These are phyloP conservation scores for Drosophila koepferae DNA, from an alignment of 2,888 invertebrate genomes.

Conservation along the genomic window DNA sequence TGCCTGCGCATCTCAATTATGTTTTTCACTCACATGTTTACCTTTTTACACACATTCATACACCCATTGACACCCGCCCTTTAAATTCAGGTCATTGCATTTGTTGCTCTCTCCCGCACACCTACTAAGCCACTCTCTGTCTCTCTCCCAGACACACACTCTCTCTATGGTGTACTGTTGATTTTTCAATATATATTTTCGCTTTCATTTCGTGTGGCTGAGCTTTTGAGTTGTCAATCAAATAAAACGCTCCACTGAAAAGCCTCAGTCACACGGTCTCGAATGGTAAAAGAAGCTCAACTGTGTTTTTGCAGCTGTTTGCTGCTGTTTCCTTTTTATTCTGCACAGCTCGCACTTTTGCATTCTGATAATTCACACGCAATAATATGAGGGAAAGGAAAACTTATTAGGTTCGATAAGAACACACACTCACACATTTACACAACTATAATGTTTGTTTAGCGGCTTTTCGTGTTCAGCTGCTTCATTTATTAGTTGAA, in stretches of 20 bases:
- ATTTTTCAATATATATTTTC: constrained; percentile 61
- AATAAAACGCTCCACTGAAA: constrained; percentile 28
- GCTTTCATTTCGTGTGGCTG: constrained; percentile 50
- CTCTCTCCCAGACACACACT: constrained; percentile 16
- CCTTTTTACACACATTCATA: constrained; percentile 31
- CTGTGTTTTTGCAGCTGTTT: constrained; percentile 5
- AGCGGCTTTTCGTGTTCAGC: constrained; percentile 47
- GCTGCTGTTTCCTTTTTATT: not conserved
- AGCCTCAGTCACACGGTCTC: constrained; percentile 10
- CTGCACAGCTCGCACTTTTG: constrained; percentile 14
- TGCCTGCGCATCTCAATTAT: constrained; percentile 18
- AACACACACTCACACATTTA: constrained; percentile 12
- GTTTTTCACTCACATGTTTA: constrained; percentile 41
- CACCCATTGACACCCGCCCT: constrained; percentile 25
- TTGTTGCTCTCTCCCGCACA: constrained; percentile 53
- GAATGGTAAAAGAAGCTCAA: not conserved
- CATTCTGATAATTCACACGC: constrained; percentile 51
- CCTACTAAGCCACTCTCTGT: not conserved
- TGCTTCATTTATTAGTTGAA: constrained; percentile 23
- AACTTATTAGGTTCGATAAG: constrained; percentile 40
- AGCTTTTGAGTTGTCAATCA: constrained; percentile 50
- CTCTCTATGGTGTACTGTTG: constrained; percentile 30
- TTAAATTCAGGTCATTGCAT: constrained; percentile 81
- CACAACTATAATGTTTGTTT: constrained; percentile 36
- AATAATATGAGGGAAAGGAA: constrained; percentile 22